These are phyloP conservation scores for Pipistrellus nathusii DNA, from an alignment of 2,797 vertebrate genomes.

Conservation along the genomic window DNA sequence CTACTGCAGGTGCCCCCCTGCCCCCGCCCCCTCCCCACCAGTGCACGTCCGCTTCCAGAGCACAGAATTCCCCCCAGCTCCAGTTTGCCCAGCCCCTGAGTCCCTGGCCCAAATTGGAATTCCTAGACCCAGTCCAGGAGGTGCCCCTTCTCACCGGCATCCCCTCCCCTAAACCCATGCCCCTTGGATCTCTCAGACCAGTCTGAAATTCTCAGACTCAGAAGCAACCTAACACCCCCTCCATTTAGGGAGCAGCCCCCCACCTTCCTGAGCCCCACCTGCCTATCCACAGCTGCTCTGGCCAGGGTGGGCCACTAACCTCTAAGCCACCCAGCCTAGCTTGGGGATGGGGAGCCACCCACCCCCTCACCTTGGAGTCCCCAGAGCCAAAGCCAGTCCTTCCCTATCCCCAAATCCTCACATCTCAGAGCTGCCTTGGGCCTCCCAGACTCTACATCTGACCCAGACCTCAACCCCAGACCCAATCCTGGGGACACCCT, in stretches of 20 bases:
- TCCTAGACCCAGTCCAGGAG: not conserved
- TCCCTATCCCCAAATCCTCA: not conserved
- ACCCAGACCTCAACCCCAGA: not conserved
- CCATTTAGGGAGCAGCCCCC: not conserved
- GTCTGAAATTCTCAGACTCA: not conserved
- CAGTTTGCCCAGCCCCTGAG: not conserved
- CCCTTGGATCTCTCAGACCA: not conserved
- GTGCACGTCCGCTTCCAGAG: rapidly evolving
- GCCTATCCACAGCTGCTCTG: not conserved
- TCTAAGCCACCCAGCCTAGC: not conserved
- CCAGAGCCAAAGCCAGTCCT: not conserved
- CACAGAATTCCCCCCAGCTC: no score
- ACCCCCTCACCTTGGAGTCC: not conserved
- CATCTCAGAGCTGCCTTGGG: not conserved
- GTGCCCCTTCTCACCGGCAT: not conserved
- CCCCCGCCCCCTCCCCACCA: rapidly evolving
- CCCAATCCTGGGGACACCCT: not conserved
- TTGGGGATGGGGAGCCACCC: not conserved
- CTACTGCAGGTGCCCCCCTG: slow-evolving; percentile 86
- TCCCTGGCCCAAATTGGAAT: not conserved
- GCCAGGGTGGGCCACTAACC: not conserved
- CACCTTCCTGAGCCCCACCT: not conserved
- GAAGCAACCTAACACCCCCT: not conserved
- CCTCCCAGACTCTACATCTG: not conserved
- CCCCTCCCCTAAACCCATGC: rapidly evolving